phyloP scores from a whole-genome alignment of 2,797 vertebrate species.

The Pseudochromis fuscus region DNA sequence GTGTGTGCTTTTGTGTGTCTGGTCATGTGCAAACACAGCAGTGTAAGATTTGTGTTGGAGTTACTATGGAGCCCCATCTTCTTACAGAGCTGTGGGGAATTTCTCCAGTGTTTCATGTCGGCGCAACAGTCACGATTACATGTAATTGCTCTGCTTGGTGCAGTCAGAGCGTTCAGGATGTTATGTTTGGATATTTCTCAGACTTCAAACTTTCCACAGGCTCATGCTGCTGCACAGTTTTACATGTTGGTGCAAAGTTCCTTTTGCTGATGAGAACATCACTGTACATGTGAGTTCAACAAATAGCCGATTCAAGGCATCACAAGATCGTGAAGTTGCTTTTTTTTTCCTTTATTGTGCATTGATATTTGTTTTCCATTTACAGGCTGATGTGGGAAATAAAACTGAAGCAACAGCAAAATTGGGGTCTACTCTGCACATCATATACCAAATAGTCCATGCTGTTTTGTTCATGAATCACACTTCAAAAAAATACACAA shows the following conservation, averaged over 20 bases:
- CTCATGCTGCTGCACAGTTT: constrained; percentile 60
- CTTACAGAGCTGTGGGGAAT: constrained; percentile 67
- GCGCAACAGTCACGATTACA: constrained; percentile 14
- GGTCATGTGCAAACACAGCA: constrained; percentile 54
- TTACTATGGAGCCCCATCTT: constrained; percentile 65
- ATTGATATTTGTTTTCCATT: constrained; percentile 51
- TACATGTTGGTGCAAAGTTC: constrained; percentile 59
- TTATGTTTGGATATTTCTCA: constrained; percentile 70
- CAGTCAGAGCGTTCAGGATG: constrained; percentile 22
- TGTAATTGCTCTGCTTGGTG: constrained; percentile 24
- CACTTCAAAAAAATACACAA: constrained; percentile 58
- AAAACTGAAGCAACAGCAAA: constrained; percentile 37
- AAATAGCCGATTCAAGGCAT: constrained; percentile 40
- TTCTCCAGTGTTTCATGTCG: constrained; percentile 53
- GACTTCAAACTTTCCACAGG: constrained; percentile 59
- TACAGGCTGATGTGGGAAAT: constrained; percentile 64
- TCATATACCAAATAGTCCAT: constrained; percentile 18
- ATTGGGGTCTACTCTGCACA: constrained; percentile 19
- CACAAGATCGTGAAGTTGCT: constrained; percentile 48
- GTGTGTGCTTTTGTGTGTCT: constrained; percentile 45
- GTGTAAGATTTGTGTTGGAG: constrained; percentile 52
- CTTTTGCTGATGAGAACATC: constrained; percentile 43
- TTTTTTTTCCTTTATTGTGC: constrained; percentile 77
- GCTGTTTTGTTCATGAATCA: constrained; percentile 49
- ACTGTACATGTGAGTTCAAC: constrained; percentile 27